phyloP scores from a whole-genome alignment of 2,888 invertebrate species.

The Lampropteryx suffumata region DNA sequence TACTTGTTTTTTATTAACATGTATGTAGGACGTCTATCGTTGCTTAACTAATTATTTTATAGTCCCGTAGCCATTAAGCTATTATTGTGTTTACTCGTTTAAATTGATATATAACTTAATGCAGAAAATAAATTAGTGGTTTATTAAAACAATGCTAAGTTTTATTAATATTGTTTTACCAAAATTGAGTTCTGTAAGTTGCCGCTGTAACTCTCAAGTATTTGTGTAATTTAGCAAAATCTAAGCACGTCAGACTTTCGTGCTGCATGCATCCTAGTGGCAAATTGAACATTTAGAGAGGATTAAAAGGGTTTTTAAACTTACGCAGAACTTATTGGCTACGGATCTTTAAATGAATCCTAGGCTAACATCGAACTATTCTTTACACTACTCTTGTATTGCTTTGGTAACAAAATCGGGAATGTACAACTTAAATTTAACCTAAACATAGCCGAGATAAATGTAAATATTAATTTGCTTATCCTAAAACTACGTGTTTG shows the following conservation, averaged over 20 bases:
- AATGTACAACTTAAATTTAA: slow-evolving; percentile 20
- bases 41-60: slow-evolving; percentile 9
- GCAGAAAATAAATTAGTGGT: no score
- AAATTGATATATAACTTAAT: no score
- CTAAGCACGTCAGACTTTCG: no score
- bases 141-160: no score
- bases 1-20: background rate
- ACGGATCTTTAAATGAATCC: slow-evolving; percentile 11
- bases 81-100: background rate
- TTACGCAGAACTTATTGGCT: slow-evolving; percentile 1
- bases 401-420: slow-evolving; percentile 11
- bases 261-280: no score
- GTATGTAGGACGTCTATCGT: slow-evolving; percentile 20
- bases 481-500: slow-evolving; percentile 18
- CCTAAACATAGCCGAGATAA: slow-evolving; percentile 4
- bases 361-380: slow-evolving; percentile 15
- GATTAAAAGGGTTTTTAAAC: no score
- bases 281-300: no score
- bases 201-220: no score
- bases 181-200: no score
- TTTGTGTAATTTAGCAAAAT: no score
- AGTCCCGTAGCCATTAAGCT: slow-evolving; percentile 18
- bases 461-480: slow-evolving; percentile 9
- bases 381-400: slow-evolving; percentile 22
- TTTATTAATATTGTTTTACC: no score